Base-by-base conservation (phyloP, 2,113 vertebrate genomes). In the Gopherus flavomarginatus region DNA sequence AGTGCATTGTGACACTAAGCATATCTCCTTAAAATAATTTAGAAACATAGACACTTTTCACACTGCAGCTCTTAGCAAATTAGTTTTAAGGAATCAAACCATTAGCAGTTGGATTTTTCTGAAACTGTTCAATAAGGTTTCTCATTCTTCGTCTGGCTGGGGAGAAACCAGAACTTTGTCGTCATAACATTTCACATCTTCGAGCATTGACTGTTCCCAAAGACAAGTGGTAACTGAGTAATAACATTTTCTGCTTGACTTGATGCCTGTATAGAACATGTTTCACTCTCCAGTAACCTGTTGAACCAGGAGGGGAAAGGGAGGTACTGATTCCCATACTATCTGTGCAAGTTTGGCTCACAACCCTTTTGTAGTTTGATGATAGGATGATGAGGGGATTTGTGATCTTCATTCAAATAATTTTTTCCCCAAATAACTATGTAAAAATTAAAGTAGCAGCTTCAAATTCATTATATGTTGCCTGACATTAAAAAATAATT, bases 261-360 rank as follows among this genome's bases (percentile, higher is more conserved):
- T 78, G 80, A 27, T 96, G 87, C 69, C 90, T 95, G 29, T 80
- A 54, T 13, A 53, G 86, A 95, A 81, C 0, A 1, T 86, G 90
- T 95, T 93, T 97, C 92, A 83, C 86, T 95, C 92, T 79, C 96
- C 96, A 90, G 81, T 94, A 96, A 90, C 88, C 85, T 96, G 87
- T 88, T 97, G 96, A 95, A 94, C 93, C 56, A 72, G 69, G 54
- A 80, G 86, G 65, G 42, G 35, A 49, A 90, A 54, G 35, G 49
- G 16, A 78, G 82, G 62, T 35, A 6, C 14, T 94, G 7, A 93
- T 92, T 91, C 90, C 90, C 75, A 42, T 93, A 81, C 87, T 90
- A 87, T 95, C 75, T 88, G 8, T 50, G 82, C 52, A 11, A 8
- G 24, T 53, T 96, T 94, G 90, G 85, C 79, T 86, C n/a, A 52